Conservation (phyloP, 2,113 vertebrate species). For the Tretioscincus oriximinensis region DNA sequence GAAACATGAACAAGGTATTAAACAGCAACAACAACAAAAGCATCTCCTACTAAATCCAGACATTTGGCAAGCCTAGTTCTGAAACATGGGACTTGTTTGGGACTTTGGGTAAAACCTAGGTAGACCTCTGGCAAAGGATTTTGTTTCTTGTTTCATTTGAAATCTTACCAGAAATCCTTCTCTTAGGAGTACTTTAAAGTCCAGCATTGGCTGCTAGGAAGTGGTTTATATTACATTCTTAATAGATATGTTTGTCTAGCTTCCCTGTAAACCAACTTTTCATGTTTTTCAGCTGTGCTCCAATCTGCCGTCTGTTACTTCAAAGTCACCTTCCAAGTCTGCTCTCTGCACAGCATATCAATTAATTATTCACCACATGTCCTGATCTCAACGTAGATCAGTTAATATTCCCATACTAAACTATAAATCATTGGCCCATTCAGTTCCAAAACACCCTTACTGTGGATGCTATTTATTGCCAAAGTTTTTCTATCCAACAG, state of each 20-base stretch:
- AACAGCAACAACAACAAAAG: too few species aligned
- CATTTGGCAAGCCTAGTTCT: too few species aligned
- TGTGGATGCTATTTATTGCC: constrained; percentile 18
- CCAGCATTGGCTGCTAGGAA: background rate
- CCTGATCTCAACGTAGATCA: constrained; percentile 25
- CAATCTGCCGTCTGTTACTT: background rate
- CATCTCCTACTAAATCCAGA: too few species aligned
- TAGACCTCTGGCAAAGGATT: background rate
- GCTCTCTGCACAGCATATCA: constrained; percentile 6
- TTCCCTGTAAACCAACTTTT: background rate
- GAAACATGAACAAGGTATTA: too few species aligned
- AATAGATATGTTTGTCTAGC: background rate
- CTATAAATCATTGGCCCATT: constrained; percentile 21
- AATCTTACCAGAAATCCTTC: background rate
- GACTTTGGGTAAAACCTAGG: background rate
- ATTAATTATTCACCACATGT: constrained; percentile 37
- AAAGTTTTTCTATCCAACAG: background rate
- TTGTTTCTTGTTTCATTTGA: background rate
- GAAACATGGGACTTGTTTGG: too few species aligned
- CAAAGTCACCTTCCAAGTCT: constrained; percentile 30
- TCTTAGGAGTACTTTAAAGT: background rate
- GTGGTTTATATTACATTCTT: background rate
- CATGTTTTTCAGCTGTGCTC: constrained; percentile 3
- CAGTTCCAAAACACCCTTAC: constrained; percentile 6
- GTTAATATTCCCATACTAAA: constrained; percentile 29